Base-by-base conservation (phyloP, 2,888 invertebrate genomes). In the Trypoxylon attenuatum region DNA sequence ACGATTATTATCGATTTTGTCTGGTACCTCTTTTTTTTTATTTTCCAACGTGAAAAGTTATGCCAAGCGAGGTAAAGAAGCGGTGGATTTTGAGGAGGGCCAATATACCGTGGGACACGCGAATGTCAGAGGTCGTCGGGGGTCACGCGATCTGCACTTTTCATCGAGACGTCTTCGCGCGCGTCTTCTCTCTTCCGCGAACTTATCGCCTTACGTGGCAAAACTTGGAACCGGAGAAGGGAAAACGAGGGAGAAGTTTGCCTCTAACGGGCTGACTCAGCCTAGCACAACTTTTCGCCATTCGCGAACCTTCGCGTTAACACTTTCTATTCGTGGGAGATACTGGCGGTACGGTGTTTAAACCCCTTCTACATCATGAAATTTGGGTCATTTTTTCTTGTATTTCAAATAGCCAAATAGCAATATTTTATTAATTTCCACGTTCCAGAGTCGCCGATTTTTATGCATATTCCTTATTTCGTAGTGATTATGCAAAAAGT, bases 191-290 rank as follows among this genome's bases (percentile, higher is more conserved):
- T 58, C 49, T 39, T 23, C 27, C n/a, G n/a, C 29, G 33, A 21
- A 22, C 15, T 27, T 18, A 18, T 16, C 45, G 54, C 50, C 66
- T 67, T 67, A 67, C 66, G 58, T 54, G 49, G 63, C 56, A 54
- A 46, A 67, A 65, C 51, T 67, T 67, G 58, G n/a, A n/a, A 59
- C 59, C 54, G 65, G 54, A 65, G 51, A 51, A 46, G 47, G 10
- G 41, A 38, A 59, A 64, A 58, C 65, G 54, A 52, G 23, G 58
- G 46, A 53, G 54, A 67, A 65, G 65, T 67, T 67, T 59, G 47
- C 65, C 5, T 16, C 27, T 59, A 67, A 67, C 65, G 65, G 59
- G 65, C 67, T 67, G 67, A 65, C 58, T 65, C 67, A 59, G 65
- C n/a, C n/a, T n/a, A n/a, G 25, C 50, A 29, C 50, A 27, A 10